Conservation (phyloP, 2,113 vertebrate genomes). For the Callaeas wilsoni region DNA sequence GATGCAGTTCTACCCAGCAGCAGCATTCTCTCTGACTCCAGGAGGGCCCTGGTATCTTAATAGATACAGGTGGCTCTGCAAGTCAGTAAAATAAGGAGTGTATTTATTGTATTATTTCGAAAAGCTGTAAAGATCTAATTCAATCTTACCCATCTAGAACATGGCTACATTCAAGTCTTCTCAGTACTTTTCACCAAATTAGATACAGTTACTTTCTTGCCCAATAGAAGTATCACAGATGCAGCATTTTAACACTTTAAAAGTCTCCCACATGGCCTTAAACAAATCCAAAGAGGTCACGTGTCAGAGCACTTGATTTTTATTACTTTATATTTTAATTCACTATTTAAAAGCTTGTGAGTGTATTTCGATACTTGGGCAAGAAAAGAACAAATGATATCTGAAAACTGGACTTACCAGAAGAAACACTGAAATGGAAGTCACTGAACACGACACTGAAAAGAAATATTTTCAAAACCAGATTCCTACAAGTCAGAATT, state of each 20-base stretch:
- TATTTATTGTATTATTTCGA: background rate
- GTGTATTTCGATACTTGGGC: background rate
- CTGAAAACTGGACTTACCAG: background rate
- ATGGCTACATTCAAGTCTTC: background rate
- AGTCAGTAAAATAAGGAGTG: background rate
- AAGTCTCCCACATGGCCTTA: background rate
- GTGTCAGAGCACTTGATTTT: background rate
- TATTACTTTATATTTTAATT: background rate
- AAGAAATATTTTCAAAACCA: background rate
- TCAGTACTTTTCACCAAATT: background rate
- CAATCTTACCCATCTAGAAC: background rate
- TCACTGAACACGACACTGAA: background rate
- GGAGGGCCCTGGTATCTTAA: background rate
- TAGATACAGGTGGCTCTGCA: background rate
- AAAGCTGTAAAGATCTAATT: background rate
- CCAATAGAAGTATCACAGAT: background rate
- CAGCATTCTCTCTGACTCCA: background rate
- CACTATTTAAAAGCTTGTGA: background rate
- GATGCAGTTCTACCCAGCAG: background rate
- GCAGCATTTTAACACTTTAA: background rate
- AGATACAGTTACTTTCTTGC: background rate
- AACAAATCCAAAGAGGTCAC: background rate
- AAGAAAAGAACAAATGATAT: background rate
- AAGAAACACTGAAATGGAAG: background rate
- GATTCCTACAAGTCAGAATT: background rate